phyloP scores from a whole-genome alignment of 1,140 invertebrate genomes.

The Anthonomus grandis region DNA sequence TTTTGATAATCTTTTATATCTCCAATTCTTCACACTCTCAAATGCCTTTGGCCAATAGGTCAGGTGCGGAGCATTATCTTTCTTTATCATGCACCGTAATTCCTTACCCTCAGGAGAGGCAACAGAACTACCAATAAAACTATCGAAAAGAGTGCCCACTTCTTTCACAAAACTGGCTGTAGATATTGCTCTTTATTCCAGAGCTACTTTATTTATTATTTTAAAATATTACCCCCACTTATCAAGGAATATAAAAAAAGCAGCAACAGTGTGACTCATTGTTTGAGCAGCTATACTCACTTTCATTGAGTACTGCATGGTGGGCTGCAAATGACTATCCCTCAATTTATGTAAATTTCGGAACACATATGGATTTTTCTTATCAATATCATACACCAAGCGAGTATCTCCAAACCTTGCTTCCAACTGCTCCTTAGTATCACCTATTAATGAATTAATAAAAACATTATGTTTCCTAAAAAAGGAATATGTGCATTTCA shows the following conservation, averaged over 20 bases:
- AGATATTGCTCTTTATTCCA: not conserved
- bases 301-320: constrained; percentile 13
- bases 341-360: constrained; percentile 6
- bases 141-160: constrained; percentile 19
- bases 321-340: not conserved
- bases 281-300: constrained; percentile 8
- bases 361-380: constrained; percentile 5
- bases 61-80: constrained; percentile 13
- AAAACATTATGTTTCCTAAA: constrained; percentile 5
- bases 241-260: constrained; percentile 7
- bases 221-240: no score
- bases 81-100: constrained; percentile 1
- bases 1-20: constrained; percentile 14
- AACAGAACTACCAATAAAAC: constrained; percentile 2
- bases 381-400: not conserved
- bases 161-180: constrained; percentile 13
- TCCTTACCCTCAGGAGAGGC: not conserved
- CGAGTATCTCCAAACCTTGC: constrained; percentile 2
- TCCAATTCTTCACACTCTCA: constrained; percentile 21
- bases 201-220: not conserved
- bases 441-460: not conserved
- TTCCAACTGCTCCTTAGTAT: not conserved
- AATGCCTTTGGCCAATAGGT: constrained; percentile 22
- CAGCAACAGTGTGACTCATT: constrained; percentile 1
- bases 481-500: constrained; percentile 2